phyloP scores from a whole-genome alignment of 2,797 vertebrate species.

The Picus viridis region DNA sequence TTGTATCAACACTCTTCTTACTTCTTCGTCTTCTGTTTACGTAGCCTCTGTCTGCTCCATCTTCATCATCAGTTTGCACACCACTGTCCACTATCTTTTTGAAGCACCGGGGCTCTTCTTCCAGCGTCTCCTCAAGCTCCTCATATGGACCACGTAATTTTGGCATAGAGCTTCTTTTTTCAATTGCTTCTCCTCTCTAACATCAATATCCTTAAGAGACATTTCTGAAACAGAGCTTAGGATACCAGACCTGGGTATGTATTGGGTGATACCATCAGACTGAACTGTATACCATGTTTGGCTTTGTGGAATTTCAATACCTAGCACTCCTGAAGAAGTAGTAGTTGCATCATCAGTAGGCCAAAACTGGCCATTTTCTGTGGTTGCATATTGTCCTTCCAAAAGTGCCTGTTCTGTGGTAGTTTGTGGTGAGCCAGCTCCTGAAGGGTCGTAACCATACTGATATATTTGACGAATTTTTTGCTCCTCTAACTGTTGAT shows the following conservation, averaged over 20 bases:
- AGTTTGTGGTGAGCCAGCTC: conserved; percentile 79
- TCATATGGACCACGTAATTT: conserved; percentile 81
- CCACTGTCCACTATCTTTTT: conserved; percentile 94
- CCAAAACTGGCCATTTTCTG: conserved; percentile 93
- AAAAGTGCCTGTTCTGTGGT: conserved; percentile 86
- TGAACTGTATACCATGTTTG: conserved; percentile 84
- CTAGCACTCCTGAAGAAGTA: conserved; percentile 78
- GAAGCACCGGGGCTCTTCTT: conserved; percentile 78
- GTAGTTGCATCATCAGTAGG: conserved; percentile 87
- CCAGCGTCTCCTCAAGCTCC: conserved; percentile 80
- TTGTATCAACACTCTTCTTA: conserved; percentile 92
- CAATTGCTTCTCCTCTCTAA: conserved; percentile 84
- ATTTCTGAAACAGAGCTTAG: conserved; percentile 83
- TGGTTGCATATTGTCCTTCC: conserved; percentile 88
- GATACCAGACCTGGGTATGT: conserved; percentile 79
- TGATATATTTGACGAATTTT: conserved; percentile 95
- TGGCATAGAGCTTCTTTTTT: conserved; percentile 83
- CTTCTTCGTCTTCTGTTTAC: conserved; percentile 87
- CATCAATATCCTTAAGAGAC: conserved; percentile 83
- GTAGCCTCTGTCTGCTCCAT: conserved; percentile 87
- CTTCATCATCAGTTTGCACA: conserved; percentile 97
- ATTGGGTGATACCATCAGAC: conserved; percentile 81
- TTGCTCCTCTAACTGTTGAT: conserved; percentile 95
- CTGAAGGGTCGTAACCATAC: conserved; percentile 85
- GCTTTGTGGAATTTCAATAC: conserved; percentile 80